phyloP scores from a whole-genome alignment of 2,888 invertebrate genomes.

The Pseudanteris insignis region DNA sequence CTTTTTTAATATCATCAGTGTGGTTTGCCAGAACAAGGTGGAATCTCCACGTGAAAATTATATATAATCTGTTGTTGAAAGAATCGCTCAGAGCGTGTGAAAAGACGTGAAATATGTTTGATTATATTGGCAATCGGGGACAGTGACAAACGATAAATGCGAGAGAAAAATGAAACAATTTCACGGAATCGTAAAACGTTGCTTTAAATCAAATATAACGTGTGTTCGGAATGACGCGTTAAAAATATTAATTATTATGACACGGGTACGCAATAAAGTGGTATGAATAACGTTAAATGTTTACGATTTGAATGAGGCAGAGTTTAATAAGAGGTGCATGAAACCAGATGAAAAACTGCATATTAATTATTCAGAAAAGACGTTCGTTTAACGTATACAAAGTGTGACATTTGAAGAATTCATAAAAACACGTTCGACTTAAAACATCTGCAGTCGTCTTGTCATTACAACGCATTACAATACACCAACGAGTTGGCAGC shows the following conservation, averaged over 20 bases:
- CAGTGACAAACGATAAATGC: conserved; percentile 16
- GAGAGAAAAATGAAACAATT: conserved; percentile 4
- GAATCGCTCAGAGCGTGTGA: conserved; percentile 52
- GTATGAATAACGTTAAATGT: conserved; percentile 23
- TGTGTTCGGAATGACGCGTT: conserved; percentile 1
- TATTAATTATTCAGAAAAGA: conserved; percentile 39
- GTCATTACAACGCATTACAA: conserved; percentile 38
- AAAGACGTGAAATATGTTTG: conserved; percentile 53
- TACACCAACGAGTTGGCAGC: conserved; percentile 42
- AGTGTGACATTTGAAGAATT: conserved; percentile 44
- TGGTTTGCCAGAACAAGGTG: conserved; percentile 51
- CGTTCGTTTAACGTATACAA: conserved; percentile 30
- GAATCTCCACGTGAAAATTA: conserved; percentile 57
- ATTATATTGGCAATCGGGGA: conserved; percentile 14
- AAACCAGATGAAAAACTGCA: conserved; percentile 40
- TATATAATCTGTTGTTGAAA: conserved; percentile 54
- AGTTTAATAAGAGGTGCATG: conserved; percentile 39
- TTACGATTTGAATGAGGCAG: conserved; percentile 38
- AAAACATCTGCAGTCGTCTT: conserved; percentile 42
- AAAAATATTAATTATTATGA: conserved; percentile 23
- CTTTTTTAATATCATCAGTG: conserved; percentile 33
- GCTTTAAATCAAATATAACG: conserved; percentile 14
- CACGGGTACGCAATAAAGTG: conserved; percentile 12
- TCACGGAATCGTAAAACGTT: conserved; percentile 13
- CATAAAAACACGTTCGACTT: conserved; percentile 41